Conservation (phyloP, 2,797 vertebrate species). For the Parotocinclus haroldoi region DNA sequence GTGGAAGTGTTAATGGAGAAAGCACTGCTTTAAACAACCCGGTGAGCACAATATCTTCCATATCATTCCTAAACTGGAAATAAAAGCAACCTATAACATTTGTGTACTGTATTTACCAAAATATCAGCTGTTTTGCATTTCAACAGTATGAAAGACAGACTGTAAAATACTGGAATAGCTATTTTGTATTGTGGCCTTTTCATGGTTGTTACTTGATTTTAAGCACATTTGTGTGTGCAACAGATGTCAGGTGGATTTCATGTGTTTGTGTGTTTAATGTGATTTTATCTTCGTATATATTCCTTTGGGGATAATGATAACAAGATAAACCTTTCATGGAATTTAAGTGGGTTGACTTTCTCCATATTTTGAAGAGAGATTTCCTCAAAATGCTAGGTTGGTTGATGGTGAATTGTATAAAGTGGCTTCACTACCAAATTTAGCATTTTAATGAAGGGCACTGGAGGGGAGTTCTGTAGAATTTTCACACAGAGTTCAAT, state of each 20-base stretch:
- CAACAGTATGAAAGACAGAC: constrained; percentile 22
- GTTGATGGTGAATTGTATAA: not conserved
- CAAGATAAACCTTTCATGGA: not conserved
- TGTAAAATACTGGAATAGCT: constrained; percentile 33
- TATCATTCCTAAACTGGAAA: constrained; percentile 3
- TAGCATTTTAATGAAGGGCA: too few relatives aligned
- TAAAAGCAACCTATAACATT: constrained; percentile 14
- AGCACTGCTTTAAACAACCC: constrained; percentile 26
- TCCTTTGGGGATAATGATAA: constrained; percentile 24
- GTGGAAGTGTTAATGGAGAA: not conserved
- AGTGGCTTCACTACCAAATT: not conserved
- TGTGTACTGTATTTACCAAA: constrained; percentile 32
- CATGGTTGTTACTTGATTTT: constrained; percentile 55
- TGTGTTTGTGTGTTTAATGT: constrained; percentile 49
- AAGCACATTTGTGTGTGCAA: constrained; percentile 57
- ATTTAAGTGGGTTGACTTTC: constrained; percentile 8
- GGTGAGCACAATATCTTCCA: constrained; percentile 41
- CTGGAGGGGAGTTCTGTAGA: too few relatives aligned
- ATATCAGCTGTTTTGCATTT: constrained; percentile 16
- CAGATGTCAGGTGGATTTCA: constrained; percentile 43
- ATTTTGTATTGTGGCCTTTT: constrained; percentile 54
- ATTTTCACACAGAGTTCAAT: too few relatives aligned
- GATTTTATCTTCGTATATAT: constrained; percentile 33
- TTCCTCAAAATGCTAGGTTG: constrained; percentile 9
- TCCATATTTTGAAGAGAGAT: constrained; percentile 15